phyloP scores from a whole-genome alignment of 2,113 vertebrate species.

The Brienomyrus longianalis region DNA sequence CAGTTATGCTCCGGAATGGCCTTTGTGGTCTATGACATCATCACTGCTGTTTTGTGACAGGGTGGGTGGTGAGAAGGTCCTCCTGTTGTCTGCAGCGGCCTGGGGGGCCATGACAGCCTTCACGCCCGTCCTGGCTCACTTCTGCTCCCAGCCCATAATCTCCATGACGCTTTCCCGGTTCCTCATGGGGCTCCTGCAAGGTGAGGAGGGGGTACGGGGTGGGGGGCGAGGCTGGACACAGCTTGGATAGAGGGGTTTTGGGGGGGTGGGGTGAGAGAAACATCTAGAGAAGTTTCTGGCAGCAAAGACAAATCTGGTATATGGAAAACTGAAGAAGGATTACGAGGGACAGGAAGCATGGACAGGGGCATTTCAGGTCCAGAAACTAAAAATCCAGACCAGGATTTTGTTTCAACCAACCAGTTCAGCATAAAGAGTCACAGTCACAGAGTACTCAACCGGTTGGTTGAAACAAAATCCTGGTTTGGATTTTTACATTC shows the following conservation, averaged over 20 bases:
- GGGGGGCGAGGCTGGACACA: not conserved
- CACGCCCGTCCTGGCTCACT: slow-evolving; percentile 71
- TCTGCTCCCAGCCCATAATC: slow-evolving; percentile 73
- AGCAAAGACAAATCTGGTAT: not conserved
- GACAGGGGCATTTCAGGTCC: not conserved
- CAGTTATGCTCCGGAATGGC: not conserved
- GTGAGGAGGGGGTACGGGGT: slow-evolving; percentile 54
- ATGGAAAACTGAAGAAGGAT: not conserved
- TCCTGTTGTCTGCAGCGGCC: slow-evolving; percentile 76
- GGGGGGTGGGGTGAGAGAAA: not conserved
- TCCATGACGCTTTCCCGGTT: slow-evolving; percentile 78
- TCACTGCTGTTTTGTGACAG: slow-evolving; percentile 44
- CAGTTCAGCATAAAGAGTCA: too few species aligned
- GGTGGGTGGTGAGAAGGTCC: slow-evolving; percentile 87
- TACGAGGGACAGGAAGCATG: not conserved
- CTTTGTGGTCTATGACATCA: not conserved
- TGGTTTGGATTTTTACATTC: too few species aligned
- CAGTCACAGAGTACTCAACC: too few species aligned
- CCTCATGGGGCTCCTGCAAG: slow-evolving; percentile 88
- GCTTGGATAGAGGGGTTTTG: not conserved
- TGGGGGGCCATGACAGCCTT: slow-evolving; percentile 82
- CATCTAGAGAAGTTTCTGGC: not conserved
- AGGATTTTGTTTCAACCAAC: too few species aligned
- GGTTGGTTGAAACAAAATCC: too few species aligned
- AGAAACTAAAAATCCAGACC: too few species aligned